Conservation (phyloP, 1,140 invertebrate species). For the Cherax quadricarinatus region DNA sequence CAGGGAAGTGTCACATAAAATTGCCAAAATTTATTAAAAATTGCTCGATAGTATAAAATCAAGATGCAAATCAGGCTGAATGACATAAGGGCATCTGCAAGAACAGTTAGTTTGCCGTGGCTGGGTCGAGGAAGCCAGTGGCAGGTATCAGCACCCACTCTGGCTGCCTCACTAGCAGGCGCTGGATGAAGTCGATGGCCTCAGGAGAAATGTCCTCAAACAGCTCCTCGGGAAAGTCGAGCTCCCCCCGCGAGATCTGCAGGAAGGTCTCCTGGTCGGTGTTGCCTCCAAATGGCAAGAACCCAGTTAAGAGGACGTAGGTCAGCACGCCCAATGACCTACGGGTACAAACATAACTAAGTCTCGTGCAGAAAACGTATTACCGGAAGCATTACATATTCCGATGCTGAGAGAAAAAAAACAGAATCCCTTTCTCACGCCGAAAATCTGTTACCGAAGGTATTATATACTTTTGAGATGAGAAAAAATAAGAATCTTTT, state of each 20-base stretch:
- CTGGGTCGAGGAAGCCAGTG: neutral
- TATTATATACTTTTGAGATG: too few relatives aligned
- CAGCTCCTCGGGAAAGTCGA: conserved; percentile 93
- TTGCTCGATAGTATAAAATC: neutral
- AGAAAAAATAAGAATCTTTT: too few relatives aligned
- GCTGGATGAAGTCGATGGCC: conserved; percentile 86
- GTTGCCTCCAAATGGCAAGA: conserved; percentile 86
- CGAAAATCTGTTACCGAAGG: too few relatives aligned
- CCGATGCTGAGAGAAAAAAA: too few relatives aligned
- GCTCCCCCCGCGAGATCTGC: conserved; percentile 78
- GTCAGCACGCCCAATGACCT: conserved; percentile 86
- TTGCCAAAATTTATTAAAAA: neutral
- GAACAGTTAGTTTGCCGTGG: neutral
- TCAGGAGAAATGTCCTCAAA: conserved; percentile 89
- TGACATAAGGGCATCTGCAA: neutral
- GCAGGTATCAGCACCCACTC: conserved; percentile 78
- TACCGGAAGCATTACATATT: too few relatives aligned
- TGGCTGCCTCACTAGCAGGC: conserved; percentile 83
- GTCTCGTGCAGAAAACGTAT: too few relatives aligned
- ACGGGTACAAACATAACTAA: neutral
- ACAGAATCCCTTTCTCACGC: too few relatives aligned
- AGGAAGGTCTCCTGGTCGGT: conserved; percentile 85
- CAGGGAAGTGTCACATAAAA: too few relatives aligned
- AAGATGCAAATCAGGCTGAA: neutral
- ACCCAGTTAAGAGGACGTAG: conserved; percentile 86